Percentiles rank a stretch among this genome's conserved stretches.
These are phyloP conservation scores for Acrobasis repandana DNA, from an alignment of 2,888 invertebrate genomes.

Conservation along the genomic window DNA sequence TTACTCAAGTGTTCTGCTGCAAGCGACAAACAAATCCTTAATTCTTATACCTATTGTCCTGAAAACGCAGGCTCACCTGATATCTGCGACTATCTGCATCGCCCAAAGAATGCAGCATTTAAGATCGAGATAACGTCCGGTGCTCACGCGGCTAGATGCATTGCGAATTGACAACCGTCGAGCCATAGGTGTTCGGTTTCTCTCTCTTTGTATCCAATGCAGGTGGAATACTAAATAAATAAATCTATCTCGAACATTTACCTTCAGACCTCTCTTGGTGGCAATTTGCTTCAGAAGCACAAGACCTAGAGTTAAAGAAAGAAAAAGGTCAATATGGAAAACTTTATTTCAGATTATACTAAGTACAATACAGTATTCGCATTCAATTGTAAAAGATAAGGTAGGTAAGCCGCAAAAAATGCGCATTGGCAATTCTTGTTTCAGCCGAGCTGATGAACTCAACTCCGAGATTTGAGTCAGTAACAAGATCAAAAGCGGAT, in stretches of 20 bases:
- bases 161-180: constrained; percentile 66
- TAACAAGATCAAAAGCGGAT: too few species aligned
- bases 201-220: constrained; percentile 10
- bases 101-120: constrained; percentile 61
- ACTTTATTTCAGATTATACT: too few species aligned
- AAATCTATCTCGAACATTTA: not conserved
- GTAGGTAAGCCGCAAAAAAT: too few species aligned
- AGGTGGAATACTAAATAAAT: not conserved
- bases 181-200: constrained; percentile 41
- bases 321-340: too few species aligned
- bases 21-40: constrained; percentile 20
- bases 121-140: constrained; percentile 63
- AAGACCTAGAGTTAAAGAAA: too few species aligned
- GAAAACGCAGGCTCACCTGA: constrained; percentile 17
- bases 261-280: too few species aligned
- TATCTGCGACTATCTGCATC: constrained; percentile 33
- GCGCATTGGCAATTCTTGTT: too few species aligned
- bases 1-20: not conserved
- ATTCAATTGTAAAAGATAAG: too few species aligned
- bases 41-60: constrained; percentile 17
- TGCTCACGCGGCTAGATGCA: constrained; percentile 59
- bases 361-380: too few species aligned
- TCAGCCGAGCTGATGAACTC: too few species aligned
- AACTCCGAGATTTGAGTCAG: too few species aligned
- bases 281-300: too few species aligned